Conservation (phyloP, 2,113 vertebrate species). For the Elgaria multicarinata region DNA sequence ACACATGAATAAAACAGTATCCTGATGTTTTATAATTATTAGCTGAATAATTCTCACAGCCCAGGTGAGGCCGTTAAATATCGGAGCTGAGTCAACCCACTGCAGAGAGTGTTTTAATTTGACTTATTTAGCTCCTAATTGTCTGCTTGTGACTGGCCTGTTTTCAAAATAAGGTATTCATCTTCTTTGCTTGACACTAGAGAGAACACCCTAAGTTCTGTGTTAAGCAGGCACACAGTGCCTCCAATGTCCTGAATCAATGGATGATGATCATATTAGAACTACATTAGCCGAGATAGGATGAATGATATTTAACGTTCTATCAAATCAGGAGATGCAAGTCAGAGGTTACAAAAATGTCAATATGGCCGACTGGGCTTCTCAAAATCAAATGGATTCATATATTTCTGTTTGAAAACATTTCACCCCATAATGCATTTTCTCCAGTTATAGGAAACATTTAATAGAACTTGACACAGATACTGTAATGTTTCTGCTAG, state of each 20-base stretch:
- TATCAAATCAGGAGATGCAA: neutral
- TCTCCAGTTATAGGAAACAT: constrained; percentile 8
- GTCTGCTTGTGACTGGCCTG: neutral
- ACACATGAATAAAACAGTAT: neutral
- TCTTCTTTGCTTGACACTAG: neutral
- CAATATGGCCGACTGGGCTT: neutral
- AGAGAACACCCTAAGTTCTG: constrained; percentile 49
- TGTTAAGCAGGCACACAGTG: constrained; percentile 32
- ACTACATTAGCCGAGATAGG: neutral
- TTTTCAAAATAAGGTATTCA: constrained; percentile 5
- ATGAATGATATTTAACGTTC: too few relatives aligned
- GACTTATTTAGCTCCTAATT: constrained; percentile 9
- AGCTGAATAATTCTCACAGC: constrained; percentile 25
- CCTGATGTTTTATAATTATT: constrained; percentile 18
- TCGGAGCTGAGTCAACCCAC: neutral
- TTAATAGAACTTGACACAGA: neutral
- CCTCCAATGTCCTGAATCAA: neutral
- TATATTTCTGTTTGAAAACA: neutral
- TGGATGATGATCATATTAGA: neutral
- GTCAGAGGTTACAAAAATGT: neutral
- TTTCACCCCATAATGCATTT: constrained; percentile 22
- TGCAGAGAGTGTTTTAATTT: constrained; percentile 11
- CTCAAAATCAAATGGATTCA: neutral
- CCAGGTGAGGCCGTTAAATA: constrained; percentile 9
- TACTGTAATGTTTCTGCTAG: neutral